Base-by-base conservation (phyloP, 2,797 vertebrate genomes). In the Coilia nasus region DNA sequence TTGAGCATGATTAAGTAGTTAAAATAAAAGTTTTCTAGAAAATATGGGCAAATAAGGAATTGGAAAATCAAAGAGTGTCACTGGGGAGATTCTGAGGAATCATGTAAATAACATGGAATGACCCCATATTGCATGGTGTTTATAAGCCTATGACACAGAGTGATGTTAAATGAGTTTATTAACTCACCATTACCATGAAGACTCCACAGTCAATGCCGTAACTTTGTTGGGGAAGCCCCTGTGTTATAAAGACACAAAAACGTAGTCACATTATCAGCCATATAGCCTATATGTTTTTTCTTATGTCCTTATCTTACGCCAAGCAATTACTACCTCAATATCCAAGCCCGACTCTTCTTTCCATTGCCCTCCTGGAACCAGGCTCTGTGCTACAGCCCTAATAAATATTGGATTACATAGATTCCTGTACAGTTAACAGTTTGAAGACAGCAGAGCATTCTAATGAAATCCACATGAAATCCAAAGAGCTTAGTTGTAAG, bases 161-260 rank as follows among this genome's bases (percentile, higher is more conserved):
- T 41, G 35, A n/a, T 35, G 25, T 82, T 0, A 62, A 60, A 15
- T 41, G 44, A 14, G 54, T 54, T 82, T 28, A 64, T 64, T 83
- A 6, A 67, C 82, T 67, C 0, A 83, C 82, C 82, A 83, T 83
- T 44, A 67, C 56, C 59, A 83, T 83, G 41, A 83, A 67, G 57
- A 67, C 50, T 83, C 59, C 82, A 64, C 59, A 83, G 35, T 83
- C 82, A 67, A 46, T 19, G 6, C 41, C 41, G 1, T 47, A 83
- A 67, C 47, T 6, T 83, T 83, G 82, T 67, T 25, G 41, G 47
- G 41, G 41, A 44, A 83, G n/a, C 12, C 82, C 82, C 41, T 67
- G 23, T 83, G 41, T 12, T 9, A 62, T 31, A 60, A 60, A 31
- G 28, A 25, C 10, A 31, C 54, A 57, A 31, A 4, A 60, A 21